Evolutionary conservation across 2,113 vertebrate genomes (phyloP).

Genomic region (Myotis yumanensis): DNA sequence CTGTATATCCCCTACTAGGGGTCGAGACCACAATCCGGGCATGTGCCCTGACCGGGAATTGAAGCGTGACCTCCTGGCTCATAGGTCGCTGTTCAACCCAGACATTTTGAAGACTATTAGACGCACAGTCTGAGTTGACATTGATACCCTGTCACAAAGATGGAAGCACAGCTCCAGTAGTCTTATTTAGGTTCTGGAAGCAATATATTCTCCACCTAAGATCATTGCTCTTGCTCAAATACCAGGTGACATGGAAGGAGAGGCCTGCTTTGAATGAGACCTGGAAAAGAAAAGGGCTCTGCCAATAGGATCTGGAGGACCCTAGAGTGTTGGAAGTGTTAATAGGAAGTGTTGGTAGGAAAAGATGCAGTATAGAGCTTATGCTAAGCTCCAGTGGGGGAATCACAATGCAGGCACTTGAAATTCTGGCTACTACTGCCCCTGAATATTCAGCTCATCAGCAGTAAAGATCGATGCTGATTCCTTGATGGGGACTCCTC

Average conservation of each 20-base stretch:
- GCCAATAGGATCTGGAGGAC: neutral
- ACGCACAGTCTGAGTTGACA: neutral
- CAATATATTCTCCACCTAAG: neutral
- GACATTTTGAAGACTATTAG: neutral
- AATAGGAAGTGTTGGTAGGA: neutral
- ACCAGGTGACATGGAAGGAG: neutral
- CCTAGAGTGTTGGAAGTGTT: neutral
- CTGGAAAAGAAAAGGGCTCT: neutral
- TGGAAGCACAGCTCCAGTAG: neutral
- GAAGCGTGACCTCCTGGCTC: too few species aligned
- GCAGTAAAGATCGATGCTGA: neutral
- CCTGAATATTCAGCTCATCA: neutral
- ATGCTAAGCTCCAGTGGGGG: neutral
- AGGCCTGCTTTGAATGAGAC: neutral
- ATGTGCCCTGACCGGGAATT: too few species aligned
- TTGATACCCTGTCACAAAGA: neutral
- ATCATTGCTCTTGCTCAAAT: neutral
- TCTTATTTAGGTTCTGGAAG: conserved; percentile 26
- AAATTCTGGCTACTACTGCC: neutral
- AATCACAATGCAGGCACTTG: neutral
- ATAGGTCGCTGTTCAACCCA: neutral
- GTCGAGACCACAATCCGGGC: too few species aligned
- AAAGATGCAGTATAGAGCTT: neutral
- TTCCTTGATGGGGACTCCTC: neutral
- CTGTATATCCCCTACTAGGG: too few species aligned